phyloP scores from a whole-genome alignment of 2,113 vertebrate species.

The Callospermophilus lateralis region DNA sequence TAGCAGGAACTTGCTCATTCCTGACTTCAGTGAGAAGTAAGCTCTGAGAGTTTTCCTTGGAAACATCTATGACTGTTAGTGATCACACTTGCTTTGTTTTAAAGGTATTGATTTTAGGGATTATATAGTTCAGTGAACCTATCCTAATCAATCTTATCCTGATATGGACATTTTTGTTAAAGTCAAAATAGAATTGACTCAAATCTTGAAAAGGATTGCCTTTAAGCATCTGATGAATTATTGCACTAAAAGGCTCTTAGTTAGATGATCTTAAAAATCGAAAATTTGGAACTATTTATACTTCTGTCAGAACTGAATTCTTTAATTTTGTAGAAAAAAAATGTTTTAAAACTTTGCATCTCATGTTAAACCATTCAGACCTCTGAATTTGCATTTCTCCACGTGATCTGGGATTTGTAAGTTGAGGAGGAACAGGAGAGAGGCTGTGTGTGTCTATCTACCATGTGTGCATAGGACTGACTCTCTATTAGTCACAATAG shows the following conservation, averaged over 20 bases:
- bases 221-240: conserved; percentile 25
- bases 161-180: not conserved
- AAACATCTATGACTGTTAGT: not conserved
- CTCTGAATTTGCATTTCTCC: not conserved
- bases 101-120: not conserved
- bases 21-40: not conserved
- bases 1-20: not conserved
- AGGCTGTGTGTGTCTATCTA: not conserved
- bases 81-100: not conserved
- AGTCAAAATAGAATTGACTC: conserved; percentile 42
- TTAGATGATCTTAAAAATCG: not conserved
- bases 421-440: not conserved
- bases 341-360: not conserved
- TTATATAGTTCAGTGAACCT: not conserved
- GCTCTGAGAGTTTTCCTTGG: not conserved
- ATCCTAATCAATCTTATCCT: not conserved
- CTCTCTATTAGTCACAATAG: conserved; percentile 6
- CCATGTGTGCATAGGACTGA: not conserved
- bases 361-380: not conserved
- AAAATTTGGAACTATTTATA: not conserved
- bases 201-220: not conserved
- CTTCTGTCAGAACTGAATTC: not conserved
- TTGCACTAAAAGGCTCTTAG: not conserved
- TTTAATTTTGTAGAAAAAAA: conserved; percentile 23
- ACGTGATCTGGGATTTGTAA: not conserved